These are phyloP conservation scores for Bubalus kerabau DNA, from an alignment of 2,113 vertebrate species.

Conservation along the genomic window DNA sequence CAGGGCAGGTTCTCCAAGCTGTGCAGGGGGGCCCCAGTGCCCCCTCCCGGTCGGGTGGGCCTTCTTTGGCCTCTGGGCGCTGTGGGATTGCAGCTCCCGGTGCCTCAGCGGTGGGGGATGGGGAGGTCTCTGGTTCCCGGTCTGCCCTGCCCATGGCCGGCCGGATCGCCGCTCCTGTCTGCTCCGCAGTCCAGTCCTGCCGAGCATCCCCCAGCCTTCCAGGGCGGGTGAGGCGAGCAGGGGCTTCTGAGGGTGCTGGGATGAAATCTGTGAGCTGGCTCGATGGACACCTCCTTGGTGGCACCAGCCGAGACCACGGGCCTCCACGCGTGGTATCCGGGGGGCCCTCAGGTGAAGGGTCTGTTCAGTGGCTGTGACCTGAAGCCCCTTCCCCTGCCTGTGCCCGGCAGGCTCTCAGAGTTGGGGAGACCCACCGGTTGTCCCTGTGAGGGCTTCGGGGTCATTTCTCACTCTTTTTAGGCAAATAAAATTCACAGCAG, in stretches of 20 bases:
- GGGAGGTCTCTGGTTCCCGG: accelerated
- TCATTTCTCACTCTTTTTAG: not conserved
- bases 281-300: accelerated
- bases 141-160: accelerated
- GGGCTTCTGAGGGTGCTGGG: not conserved
- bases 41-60: accelerated
- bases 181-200: accelerated
- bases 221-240: accelerated
- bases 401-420: accelerated
- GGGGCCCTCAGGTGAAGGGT: not conserved
- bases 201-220: accelerated
- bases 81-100: no score
- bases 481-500: not conserved
- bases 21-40: accelerated
- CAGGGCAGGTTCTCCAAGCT: not conserved
- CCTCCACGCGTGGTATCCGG: not conserved
- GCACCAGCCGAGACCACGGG: accelerated
- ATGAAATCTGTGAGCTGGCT: not conserved
- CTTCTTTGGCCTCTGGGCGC: not conserved
- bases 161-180: accelerated
- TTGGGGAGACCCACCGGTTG: accelerated
- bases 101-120: accelerated
- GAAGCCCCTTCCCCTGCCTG: accelerated
- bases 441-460: accelerated
- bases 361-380: accelerated